Evolutionary conservation across 2,797 vertebrate genomes (phyloP), one percentile per base, ranked within the genome.

Genomic region (Cetoscarus ocellatus): DNA sequence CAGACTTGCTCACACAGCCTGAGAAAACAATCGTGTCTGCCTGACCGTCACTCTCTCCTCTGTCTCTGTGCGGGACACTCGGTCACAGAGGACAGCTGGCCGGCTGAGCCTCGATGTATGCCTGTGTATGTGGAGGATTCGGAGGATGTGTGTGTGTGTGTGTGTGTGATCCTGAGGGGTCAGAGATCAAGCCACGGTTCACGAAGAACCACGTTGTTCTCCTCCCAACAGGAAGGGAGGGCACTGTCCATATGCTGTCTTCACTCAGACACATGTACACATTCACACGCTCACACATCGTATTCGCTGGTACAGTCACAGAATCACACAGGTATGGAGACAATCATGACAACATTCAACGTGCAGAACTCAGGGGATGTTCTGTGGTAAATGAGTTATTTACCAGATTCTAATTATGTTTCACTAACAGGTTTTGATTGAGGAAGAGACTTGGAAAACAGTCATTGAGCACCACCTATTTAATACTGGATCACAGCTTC

Each of bases 181-280:
- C 92, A 91, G 77, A 88, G 92, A 91, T 94, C 86, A 86, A 71
- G 67, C 90, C 88, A 75, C 74, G 88, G 90, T 94, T 93, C 92
- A 92, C 92, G 90, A 91, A 89, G 86, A 87, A 75, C 92, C 86
- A 86, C 66, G 84, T 82, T 86, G 88, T 84, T 93, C 90, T 90
- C 86, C 91, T 93, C 87, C 86, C 84, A 90, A 94, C 91, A 94
- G 94, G 93, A 95, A 93, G 88, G 91, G 89, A 94, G 92, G 92
- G 92, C 92, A 94, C 83, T 90, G 91, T 91, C 93, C 94, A 94
- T 94, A 93, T 94, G 94, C 82, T 94, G 92, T 93, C 91, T 92
- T 94, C 92, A 93, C 81, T 86, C 87, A 84, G 70, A 61, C 78
- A 72, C 57, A 73, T 15, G 52, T 38, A 62, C 34, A 74, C 57